phyloP scores from a whole-genome alignment of 1,140 invertebrate genomes.

The Olivierus martensii region DNA sequence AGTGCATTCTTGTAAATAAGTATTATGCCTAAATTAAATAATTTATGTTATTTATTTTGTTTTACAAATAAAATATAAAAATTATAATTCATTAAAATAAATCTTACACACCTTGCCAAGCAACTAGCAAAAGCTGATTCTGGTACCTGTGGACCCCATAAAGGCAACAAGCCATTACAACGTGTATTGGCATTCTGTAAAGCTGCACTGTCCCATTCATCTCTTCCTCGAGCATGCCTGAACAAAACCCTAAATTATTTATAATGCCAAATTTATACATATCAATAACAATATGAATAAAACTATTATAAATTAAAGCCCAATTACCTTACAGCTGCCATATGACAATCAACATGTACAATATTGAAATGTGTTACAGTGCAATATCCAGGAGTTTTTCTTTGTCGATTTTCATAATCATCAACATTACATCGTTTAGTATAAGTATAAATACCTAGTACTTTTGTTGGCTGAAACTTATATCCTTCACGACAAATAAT shows the following conservation, averaged over 20 bases:
- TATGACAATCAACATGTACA: constrained; percentile 95
- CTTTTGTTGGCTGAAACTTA: constrained; percentile 81
- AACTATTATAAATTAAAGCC: not conserved
- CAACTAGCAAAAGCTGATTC: constrained; percentile 90
- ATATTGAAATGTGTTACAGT: constrained; percentile 98
- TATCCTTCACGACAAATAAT: constrained; percentile 97
- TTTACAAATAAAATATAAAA: not conserved
- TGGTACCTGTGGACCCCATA: constrained; percentile 91
- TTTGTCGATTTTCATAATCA: constrained; percentile 76
- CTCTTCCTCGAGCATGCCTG: constrained; percentile 51
- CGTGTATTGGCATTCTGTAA: constrained; percentile 95
- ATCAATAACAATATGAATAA: not conserved
- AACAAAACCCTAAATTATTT: not conserved
- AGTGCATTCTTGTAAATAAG: constrained; percentile 30
- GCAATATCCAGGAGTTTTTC: constrained; percentile 54
- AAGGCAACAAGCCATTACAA: constrained; percentile 87
- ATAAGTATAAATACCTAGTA: constrained; percentile 92
- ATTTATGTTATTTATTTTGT: not conserved
- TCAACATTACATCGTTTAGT: constrained; percentile 92
- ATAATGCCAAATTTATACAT: not conserved
- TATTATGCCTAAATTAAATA: constrained; percentile 33
- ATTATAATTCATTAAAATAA: constrained; percentile 44
- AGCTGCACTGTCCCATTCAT: constrained; percentile 96
- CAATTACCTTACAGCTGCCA: constrained; percentile 69
- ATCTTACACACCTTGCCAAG: constrained; percentile 70